Base-by-base conservation (phyloP, 2,888 invertebrate species). In the Drosophila algonquin region DNA sequence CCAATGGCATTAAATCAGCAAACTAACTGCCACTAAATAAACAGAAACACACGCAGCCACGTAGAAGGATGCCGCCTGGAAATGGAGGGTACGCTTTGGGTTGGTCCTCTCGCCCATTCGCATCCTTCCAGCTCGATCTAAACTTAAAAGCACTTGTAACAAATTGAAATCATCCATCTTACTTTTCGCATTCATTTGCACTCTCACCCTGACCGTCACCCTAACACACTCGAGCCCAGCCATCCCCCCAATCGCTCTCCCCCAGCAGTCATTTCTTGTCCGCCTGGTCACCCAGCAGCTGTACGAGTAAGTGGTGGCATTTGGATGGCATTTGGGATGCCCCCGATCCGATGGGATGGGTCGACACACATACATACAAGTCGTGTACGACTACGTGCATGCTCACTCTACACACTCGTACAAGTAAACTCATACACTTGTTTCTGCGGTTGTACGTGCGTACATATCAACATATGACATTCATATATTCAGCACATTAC, bases 111-210 rank as follows among this genome's bases (percentile, higher is more conserved):
- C 14, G 40, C 1, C 40, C 58, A 56, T 32, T 58, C 62, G 32
- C 62, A 63, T 59, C 48, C 57, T 73, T 78, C 56, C 75, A 62
- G 68, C 64, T 76, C 75, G 73, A 78, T 81, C 85, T 81, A 76
- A 84, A 84, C 85, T 84, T 89, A 87, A 87, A 89, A 87, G 89
- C 89, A 89, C 89, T 87, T 80, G 87, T 84, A 89, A 89, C 85
- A 87, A 89, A 87, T 87, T 87, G 85, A 87, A 84, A 87, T 89
- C 89, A 87, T 87, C 87, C 87, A 88, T 87, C 89, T 89, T 84
- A 80, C 85, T 87, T 87, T 84, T 83, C 76, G 72, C 87, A 87
- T 77, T 80, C 80, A 84, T 83, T 86, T 80, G 76, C 87, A 79
- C 79, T 76, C 71, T 65, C 62, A 48, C 53, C 30, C 35, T 53